Conservation (phyloP, 2,113 vertebrate species). For the Prunella fulvescens region DNA sequence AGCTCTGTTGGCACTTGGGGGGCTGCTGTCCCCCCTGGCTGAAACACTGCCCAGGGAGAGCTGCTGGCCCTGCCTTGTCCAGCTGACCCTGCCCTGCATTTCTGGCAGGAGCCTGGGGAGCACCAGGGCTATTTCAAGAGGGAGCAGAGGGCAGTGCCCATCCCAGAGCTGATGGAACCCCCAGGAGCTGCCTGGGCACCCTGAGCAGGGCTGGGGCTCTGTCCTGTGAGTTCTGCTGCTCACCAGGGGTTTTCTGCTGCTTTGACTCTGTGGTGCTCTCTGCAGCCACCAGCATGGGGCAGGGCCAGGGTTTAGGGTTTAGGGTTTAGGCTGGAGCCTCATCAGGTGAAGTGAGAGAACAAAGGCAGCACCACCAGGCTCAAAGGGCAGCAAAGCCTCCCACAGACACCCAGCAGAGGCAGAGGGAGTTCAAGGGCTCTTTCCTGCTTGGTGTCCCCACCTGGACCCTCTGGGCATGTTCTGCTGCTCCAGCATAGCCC, state of each 20-base stretch:
- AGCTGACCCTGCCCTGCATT: background rate
- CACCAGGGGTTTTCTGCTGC: background rate
- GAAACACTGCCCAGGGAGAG: background rate
- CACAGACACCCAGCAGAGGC: background rate
- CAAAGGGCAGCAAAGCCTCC: background rate
- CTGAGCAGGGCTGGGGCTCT: background rate
- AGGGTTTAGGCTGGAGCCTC: background rate
- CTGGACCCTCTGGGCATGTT: background rate
- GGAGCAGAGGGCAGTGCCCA: background rate
- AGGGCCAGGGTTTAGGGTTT: background rate
- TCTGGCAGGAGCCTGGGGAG: background rate
- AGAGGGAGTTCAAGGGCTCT: background rate
- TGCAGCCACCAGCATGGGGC: background rate
- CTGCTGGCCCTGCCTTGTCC: background rate
- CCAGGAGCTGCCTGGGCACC: background rate
- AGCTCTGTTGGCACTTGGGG: accelerated
- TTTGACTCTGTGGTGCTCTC: background rate
- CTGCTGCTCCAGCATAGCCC: background rate
- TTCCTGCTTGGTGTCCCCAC: background rate
- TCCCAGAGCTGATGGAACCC: background rate
- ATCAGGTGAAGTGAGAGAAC: background rate
- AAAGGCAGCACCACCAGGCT: background rate
- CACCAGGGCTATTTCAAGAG: background rate
- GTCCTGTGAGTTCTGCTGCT: background rate
- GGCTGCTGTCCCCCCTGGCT: background rate